phyloP scores from a whole-genome alignment of 2,888 invertebrate genomes.

The Punctoribates punctum region DNA sequence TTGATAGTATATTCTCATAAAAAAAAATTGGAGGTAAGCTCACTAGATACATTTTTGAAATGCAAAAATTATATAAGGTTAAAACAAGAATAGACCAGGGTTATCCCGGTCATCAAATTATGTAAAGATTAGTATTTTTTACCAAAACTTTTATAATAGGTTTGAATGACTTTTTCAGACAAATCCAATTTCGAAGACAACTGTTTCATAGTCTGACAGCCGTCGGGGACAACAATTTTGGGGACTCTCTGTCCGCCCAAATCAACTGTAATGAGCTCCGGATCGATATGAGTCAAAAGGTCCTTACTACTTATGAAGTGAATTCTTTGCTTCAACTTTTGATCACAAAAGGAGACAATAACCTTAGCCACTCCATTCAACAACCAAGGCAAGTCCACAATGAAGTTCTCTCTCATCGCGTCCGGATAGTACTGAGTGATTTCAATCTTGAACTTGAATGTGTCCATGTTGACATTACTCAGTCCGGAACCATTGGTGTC shows the following conservation, averaged over 20 bases:
- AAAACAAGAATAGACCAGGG: too few species aligned
- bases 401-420: neutral
- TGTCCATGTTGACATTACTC: constrained; percentile 21
- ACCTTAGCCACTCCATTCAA: constrained; percentile 14
- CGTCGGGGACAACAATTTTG: neutral
- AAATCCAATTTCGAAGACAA: constrained; percentile 6
- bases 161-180: constrained; percentile 20
- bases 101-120: too few species aligned
- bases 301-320: constrained; percentile 8
- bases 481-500: constrained; percentile 33
- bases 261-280: neutral
- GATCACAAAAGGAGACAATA: constrained; percentile 9
- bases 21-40: too few species aligned
- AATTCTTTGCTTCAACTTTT: neutral
- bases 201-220: neutral
- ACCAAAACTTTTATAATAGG: constrained; percentile 26
- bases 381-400: constrained; percentile 31
- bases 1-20: too few species aligned
- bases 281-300: neutral
- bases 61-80: too few species aligned
- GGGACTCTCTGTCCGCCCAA: constrained; percentile 17
- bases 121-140: too few species aligned
- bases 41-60: too few species aligned
- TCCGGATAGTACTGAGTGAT: constrained; percentile 16
- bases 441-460: constrained; percentile 16